Conservation (phyloP, 2,888 invertebrate species). For the Dicycla oo region DNA sequence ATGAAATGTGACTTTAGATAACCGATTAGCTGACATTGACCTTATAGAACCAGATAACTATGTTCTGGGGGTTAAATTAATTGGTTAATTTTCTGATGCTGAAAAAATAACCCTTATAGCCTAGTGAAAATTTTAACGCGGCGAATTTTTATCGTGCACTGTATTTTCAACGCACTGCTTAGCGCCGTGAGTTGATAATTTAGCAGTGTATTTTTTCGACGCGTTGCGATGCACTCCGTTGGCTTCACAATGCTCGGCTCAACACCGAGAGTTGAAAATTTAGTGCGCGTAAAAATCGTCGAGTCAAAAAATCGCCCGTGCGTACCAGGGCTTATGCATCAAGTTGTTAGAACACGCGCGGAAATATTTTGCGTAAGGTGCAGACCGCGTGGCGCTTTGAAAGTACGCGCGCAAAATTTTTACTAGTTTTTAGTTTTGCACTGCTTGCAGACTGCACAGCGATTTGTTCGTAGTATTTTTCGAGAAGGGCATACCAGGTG, state of each 20-base stretch:
- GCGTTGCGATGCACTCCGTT: neutral
- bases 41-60: slow-evolving; percentile 33
- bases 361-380: neutral
- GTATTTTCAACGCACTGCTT: neutral
- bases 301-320: neutral
- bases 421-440: neutral
- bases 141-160: neutral
- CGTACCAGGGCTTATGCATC: neutral
- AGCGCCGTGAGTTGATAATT: neutral
- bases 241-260: neutral
- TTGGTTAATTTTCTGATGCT: neutral
- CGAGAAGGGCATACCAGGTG: neutral
- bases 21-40: slow-evolving; percentile 49
- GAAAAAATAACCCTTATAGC: no score
- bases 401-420: neutral
- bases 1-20: slow-evolving; percentile 31
- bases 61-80: neutral
- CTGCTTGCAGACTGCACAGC: neutral
- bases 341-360: neutral
- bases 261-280: neutral
- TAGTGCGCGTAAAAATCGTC: no score
- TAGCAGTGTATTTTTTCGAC: neutral
- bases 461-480: neutral
- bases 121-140: no score
- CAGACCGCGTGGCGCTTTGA: neutral